These are phyloP conservation scores for Andrena fulva DNA, from an alignment of 2,888 invertebrate species.

Conservation along the genomic window DNA sequence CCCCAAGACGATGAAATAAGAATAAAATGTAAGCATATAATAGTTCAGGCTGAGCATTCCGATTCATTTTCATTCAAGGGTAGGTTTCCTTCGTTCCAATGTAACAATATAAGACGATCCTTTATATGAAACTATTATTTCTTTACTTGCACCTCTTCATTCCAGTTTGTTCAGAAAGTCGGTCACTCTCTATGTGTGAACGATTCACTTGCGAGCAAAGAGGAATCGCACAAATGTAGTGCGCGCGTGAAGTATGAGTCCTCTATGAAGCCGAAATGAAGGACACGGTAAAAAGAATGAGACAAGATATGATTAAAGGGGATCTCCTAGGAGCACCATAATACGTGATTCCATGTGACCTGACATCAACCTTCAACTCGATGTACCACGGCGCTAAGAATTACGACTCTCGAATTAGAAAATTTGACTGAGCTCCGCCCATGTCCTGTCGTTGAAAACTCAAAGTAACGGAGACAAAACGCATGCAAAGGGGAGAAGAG, in stretches of 20 bases:
- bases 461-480: slow-evolving; percentile 52
- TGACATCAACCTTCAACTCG: slow-evolving; percentile 54
- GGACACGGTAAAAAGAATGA: slow-evolving; percentile 58
- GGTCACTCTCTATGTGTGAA: slow-evolving; percentile 33
- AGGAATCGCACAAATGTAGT: slow-evolving; percentile 60
- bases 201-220: slow-evolving; percentile 42
- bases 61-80: neutral
- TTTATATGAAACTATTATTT: slow-evolving; percentile 38
- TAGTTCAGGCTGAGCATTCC: neutral
- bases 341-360: slow-evolving; percentile 58
- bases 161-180: slow-evolving; percentile 37
- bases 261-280: slow-evolving; percentile 64
- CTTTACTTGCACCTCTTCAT: neutral
- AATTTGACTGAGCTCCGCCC: slow-evolving; percentile 47
- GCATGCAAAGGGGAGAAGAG: slow-evolving; percentile 60
- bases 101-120: slow-evolving; percentile 53
- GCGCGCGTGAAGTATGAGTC: slow-evolving; percentile 54
- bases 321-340: slow-evolving; percentile 59
- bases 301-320: slow-evolving; percentile 55
- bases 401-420: slow-evolving; percentile 40
- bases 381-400: slow-evolving; percentile 43
- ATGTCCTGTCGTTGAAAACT: slow-evolving; percentile 51
- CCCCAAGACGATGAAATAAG: slow-evolving; percentile 12
- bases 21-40: slow-evolving; percentile 7
- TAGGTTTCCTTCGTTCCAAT: slow-evolving; percentile 27